Base-by-base conservation (phyloP, 2,888 invertebrate genomes). In the Drosophila yooni region DNA sequence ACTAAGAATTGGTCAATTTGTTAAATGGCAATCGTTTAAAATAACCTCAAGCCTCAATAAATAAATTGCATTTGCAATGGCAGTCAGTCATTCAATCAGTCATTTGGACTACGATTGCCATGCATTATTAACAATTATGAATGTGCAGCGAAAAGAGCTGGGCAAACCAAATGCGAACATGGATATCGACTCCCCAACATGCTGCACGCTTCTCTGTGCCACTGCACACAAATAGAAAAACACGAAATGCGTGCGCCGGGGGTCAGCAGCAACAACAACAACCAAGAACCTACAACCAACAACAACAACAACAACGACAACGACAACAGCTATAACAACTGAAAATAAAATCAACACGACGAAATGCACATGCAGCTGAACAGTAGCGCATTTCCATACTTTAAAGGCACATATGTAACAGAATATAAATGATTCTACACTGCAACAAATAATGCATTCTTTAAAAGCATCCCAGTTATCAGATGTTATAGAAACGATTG, bases 51-150 rank as follows among this genome's bases (percentile, higher is more conserved):
- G 36, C 25, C 57, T 38, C 50, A 61, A 70, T 40, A 78, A 25
- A 52, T 57, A 51, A 69, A 72, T 38, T 29, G 46, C 69, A 65
- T 61, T 72, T 52, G 64, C 63, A 68, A 72, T 57, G 57, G 46
- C 64, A 70, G 68, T 63, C 63, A 31, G 54, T 52, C 31, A 31
- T n/a, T n/a, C n/a, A n/a, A 3, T 53, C 53, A 36, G 6, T 27
- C 54, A 56, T 2, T 56, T 38, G n/a, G 29, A 57, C 40, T 21
- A 10, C 43, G 40, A 60, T 60, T 62, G 59, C 65, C 63, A 79
- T 80, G 82, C 75, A 82, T 74, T 79, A 80, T 80, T 82, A 80
- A 80, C 68, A 82, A 75, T 79, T 82, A 69, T 80, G 79, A 79
- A 79, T 79, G 78, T 78, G 69, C 69, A 70, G 57, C 68, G 65